Conservation (phyloP, 2,113 vertebrate genomes). For the Phylloscopus whistleri region DNA sequence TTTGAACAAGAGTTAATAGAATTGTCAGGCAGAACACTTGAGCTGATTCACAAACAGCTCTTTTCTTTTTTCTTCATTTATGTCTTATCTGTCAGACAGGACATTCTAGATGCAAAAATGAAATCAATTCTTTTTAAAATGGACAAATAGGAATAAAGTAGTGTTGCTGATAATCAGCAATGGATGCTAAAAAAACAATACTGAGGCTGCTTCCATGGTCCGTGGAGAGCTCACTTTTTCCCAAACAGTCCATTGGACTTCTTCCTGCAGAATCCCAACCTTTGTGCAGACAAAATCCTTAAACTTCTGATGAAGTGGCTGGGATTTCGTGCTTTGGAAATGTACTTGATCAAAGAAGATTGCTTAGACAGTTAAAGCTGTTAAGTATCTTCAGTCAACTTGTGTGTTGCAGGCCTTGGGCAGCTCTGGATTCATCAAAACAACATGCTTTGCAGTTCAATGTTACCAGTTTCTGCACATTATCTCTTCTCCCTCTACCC, state of each 20-base stretch:
- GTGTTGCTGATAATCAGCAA: neutral
- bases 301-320: neutral
- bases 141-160: neutral
- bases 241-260: neutral
- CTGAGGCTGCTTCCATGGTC: neutral
- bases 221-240: neutral
- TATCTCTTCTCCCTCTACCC: neutral
- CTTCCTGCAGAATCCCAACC: neutral
- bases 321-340: neutral
- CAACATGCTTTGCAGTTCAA: neutral
- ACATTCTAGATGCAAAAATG: neutral
- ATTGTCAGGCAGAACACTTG: neutral
- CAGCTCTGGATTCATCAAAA: neutral
- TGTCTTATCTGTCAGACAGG: neutral
- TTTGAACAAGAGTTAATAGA: neutral
- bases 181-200: neutral
- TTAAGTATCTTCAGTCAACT: neutral
- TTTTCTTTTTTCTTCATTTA: neutral
- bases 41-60: neutral
- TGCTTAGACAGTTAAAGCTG: neutral
- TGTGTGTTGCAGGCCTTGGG: neutral
- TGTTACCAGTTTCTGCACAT: neutral
- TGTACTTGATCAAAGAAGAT: neutral
- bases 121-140: neutral
- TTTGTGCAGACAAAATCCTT: neutral